Evolutionary conservation across 2,797 vertebrate genomes (phyloP), one percentile per base, ranked within the genome.

Genomic region (Pangasius mekongensis): DNA sequence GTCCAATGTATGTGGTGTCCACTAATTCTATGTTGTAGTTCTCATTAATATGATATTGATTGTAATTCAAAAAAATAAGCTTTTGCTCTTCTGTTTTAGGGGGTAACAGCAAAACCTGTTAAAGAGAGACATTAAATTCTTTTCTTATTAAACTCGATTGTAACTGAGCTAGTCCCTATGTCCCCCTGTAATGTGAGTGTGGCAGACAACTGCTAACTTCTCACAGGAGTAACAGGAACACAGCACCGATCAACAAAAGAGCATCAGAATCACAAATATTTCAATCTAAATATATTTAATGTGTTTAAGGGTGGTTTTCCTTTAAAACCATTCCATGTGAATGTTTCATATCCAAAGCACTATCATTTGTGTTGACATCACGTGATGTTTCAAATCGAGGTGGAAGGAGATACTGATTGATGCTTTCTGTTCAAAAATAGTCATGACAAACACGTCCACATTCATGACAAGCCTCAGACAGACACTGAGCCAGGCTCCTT

Each of bases 341-440:
- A 82, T 43, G 24, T 49, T 83, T 83, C 47, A 84, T 33, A 69
- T 67, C 47, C 10, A 39, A 52, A 71, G 27, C 84, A 43, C 47
- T 2, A 33, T 27, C 43, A 56, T 66, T 39, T 73, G 36, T 60
- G 64, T 47, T 83, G 67, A 71, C 82, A 84, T 89, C 64, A 76
- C 39, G 20, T 86, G 85, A 84, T 20, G 66, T 52, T 67, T 87
- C 64, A 85, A 78, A 84, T 33, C 0, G 24, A 80, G 16, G 69
- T 84, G 69, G 64, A 89, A 36, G 62, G 20, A 66, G 80, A 66
- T 16, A 43, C 49, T 39, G 62, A 84, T 30, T 86, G 84, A 89
- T 84, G 77, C 73, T 80, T 47, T 64, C 83, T 58, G 36, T 74
- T 81, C 73, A 87, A 74, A 90, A 90, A 89, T 87, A 88, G 89